Base-by-base conservation (phyloP, 2,797 vertebrate genomes). In the Scomberomorus guttatus region DNA sequence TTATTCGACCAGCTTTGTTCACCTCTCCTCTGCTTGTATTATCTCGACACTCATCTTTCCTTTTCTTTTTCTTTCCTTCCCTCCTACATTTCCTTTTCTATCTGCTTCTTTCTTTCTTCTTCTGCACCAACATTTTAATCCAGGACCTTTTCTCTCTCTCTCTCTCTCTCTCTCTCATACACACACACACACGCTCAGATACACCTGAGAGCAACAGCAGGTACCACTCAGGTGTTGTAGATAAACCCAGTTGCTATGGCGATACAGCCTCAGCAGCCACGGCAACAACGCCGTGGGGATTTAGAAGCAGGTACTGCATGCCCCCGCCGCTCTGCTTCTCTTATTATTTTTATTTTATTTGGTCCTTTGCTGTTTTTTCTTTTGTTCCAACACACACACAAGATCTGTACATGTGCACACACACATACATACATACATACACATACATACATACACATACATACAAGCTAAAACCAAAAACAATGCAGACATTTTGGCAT, bases 191-290 rank as follows among this genome's bases (percentile, higher is more conserved):
- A 69, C 69, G 51, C 57, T n/a, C 37, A 71, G 27, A 81, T 54
- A 67, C 64, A 75, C 66, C 66, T 72, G 57, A 68, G 66, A 73
- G 66, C 66, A 29, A 15, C 65, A 42, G 37, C 74, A 66, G 70
- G 69, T 79, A 32, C 32, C 58, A 25, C 59, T 71, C 72, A 66
- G 76, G 62, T 80, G 65, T 62, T 61, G 67, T 64, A 34, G 75
- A 61, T 77, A 60, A 71, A 56, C 46, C 27, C 17, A 24, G 88
- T 88, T 85, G 80, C 84, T 72, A 88, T 77, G 84, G 84, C 1
- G 25, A 82, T 57, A 29, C 37, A 42, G 65, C 29, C 46, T 4
- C 44, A 6, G 58, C 44, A 48, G 58, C 57, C 51, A 56, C 39
- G 2, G 70, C 74, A 74, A 62, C 32, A 12, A 63, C 34, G 29